These are phyloP conservation scores for Spizella passerina DNA, from an alignment of 2,797 vertebrate species.

Conservation along the genomic window DNA sequence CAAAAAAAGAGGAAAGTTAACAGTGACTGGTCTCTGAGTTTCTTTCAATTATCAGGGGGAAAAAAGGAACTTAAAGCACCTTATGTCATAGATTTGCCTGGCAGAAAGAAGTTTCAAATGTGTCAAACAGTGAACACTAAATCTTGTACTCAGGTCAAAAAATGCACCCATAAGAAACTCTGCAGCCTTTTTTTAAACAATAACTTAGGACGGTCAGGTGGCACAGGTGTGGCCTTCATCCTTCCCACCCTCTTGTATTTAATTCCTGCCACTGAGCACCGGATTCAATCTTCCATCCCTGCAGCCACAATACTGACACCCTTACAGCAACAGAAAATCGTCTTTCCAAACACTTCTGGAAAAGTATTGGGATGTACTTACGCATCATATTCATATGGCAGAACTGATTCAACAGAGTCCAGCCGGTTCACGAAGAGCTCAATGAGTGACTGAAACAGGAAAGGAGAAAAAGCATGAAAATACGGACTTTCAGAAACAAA, in stretches of 20 bases:
- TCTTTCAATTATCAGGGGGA: background rate
- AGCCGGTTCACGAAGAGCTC: constrained; percentile 90
- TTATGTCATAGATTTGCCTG: background rate
- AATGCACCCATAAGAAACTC: background rate
- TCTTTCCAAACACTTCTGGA: background rate
- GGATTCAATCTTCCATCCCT: background rate
- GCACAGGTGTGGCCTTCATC: background rate
- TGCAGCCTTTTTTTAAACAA: background rate
- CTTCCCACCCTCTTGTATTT: background rate
- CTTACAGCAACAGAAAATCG: accelerated
- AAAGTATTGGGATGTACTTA: constrained; percentile 71
- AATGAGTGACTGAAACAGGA: constrained; percentile 76
- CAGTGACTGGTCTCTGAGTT: accelerated
- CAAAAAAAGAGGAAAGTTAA: background rate
- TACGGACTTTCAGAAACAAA: background rate
- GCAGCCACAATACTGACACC: accelerated
- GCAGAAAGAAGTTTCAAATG: background rate
- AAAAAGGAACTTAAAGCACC: background rate
- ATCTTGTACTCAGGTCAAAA: background rate
- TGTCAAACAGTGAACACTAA: background rate
- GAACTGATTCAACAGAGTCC: constrained; percentile 89
- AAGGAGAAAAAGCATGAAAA: background rate
- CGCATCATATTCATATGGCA: constrained; percentile 90
- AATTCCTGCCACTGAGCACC: background rate
- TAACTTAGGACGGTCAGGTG: background rate